phyloP scores from a whole-genome alignment of 2,113 vertebrate species.

The Pterocles gutturalis region DNA sequence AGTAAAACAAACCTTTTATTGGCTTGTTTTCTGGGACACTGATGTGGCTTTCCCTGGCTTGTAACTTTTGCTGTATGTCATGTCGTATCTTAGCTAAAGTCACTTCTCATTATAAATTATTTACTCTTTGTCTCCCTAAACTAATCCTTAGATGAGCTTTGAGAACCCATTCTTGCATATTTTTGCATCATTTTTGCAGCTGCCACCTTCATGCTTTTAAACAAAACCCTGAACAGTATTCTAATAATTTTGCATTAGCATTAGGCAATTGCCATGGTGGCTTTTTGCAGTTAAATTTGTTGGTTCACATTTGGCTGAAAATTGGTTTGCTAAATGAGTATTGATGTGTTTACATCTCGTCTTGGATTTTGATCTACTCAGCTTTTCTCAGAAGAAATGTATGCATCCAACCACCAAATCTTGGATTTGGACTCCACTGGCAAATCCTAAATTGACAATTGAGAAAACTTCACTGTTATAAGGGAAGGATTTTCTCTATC shows the following conservation, averaged over 20 bases:
- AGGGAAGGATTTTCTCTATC: background rate
- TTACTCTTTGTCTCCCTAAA: background rate
- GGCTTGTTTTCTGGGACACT: background rate
- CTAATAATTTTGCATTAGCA: background rate
- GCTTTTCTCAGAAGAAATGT: background rate
- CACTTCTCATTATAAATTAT: background rate
- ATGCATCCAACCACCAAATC: background rate
- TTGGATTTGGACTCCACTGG: background rate
- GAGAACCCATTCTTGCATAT: background rate
- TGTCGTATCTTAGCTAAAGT: background rate
- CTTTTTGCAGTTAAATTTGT: background rate
- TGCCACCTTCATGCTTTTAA: background rate
- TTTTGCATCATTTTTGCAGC: background rate
- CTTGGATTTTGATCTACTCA: background rate
- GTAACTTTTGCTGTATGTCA: background rate
- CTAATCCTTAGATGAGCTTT: background rate
- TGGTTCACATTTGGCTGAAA: background rate
- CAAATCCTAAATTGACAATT: background rate
- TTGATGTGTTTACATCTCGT: background rate
- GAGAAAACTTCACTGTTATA: background rate
- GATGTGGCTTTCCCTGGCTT: background rate
- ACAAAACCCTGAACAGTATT: background rate
- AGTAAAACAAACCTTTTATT: background rate
- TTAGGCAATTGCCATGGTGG: background rate
- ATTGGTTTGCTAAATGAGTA: background rate